Evolutionary conservation across 2,113 vertebrate species (phyloP).

Genomic region (Ibidorhyncha struthersii): DNA sequence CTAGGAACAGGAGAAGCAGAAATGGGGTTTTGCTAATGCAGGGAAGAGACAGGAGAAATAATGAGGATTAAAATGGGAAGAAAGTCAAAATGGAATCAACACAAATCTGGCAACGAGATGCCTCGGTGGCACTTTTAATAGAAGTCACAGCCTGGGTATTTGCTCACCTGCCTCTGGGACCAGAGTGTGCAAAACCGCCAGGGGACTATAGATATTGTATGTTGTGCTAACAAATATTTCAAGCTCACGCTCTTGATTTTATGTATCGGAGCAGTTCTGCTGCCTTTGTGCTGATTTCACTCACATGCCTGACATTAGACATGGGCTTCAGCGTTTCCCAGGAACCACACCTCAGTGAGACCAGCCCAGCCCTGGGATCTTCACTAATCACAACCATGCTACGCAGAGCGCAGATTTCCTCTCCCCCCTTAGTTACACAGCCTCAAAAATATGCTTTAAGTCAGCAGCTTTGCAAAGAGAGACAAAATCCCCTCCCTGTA

Average conservation of each 20-base stretch:
- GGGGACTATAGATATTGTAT: too few species aligned
- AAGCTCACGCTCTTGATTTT: neutral
- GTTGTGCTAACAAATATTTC: neutral
- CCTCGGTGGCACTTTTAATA: neutral
- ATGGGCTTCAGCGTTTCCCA: neutral
- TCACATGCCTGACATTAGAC: neutral
- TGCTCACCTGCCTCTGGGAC: neutral
- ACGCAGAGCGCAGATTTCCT: neutral
- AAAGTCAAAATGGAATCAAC: neutral
- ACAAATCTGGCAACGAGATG: neutral
- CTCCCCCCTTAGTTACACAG: neutral
- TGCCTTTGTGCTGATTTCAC: neutral
- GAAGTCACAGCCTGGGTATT: neutral
- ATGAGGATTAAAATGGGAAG: constrained; percentile 13
- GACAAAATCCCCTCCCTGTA: constrained; percentile 27
- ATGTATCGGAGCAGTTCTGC: neutral
- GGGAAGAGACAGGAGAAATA: constrained; percentile 34
- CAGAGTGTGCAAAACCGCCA: neutral
- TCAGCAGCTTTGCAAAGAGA: neutral
- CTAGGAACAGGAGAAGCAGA: constrained; percentile 95
- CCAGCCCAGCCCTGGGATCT: neutral
- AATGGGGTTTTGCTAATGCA: constrained; percentile 91
- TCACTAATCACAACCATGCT: neutral
- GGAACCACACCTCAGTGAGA: neutral
- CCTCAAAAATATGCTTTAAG: constrained; percentile 36